A percentile compares a stretch with the other conserved stretches of the same genome.
Conservation (phyloP, 2,113 vertebrate genomes). For the Eulemur rufifrons region DNA sequence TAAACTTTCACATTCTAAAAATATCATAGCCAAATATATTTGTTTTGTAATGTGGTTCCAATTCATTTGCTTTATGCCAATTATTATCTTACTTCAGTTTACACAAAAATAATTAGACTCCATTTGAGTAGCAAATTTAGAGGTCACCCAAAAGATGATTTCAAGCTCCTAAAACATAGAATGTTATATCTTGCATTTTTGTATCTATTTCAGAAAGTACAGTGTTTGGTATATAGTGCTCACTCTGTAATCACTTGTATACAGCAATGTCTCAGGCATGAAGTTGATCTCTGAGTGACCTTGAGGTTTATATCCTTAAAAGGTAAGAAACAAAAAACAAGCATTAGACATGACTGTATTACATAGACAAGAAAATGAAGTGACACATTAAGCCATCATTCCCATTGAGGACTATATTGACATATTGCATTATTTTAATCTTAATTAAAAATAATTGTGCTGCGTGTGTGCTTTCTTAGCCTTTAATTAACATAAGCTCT, state of each 20-base stretch:
- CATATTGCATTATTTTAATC: conserved; percentile 70
- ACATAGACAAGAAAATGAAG: conserved; percentile 32
- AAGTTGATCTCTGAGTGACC: not conserved
- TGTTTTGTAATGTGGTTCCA: not conserved
- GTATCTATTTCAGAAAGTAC: not conserved
- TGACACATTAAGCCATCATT: conserved; percentile 23
- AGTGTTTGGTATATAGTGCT: not conserved
- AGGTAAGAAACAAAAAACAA: not conserved
- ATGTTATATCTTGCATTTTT: not conserved
- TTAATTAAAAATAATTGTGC: conserved; percentile 77
- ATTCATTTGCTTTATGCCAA: not conserved
- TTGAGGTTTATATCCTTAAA: conserved; percentile 28
- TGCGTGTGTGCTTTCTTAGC: conserved; percentile 61
- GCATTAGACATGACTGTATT: not conserved
- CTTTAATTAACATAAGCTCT: conserved; percentile 77
- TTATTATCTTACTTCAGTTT: not conserved
- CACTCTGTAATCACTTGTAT: not conserved
- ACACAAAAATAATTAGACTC: not conserved
- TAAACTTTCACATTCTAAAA: not conserved
- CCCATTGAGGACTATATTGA: conserved; percentile 60
- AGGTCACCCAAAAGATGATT: not conserved
- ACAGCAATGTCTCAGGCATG: not conserved
- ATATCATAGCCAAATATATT: not conserved
- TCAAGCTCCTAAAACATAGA: not conserved
- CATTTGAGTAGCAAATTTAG: not conserved